These are phyloP conservation scores for Epinotia ramella DNA, from an alignment of 2,888 invertebrate genomes.

Conservation along the genomic window DNA sequence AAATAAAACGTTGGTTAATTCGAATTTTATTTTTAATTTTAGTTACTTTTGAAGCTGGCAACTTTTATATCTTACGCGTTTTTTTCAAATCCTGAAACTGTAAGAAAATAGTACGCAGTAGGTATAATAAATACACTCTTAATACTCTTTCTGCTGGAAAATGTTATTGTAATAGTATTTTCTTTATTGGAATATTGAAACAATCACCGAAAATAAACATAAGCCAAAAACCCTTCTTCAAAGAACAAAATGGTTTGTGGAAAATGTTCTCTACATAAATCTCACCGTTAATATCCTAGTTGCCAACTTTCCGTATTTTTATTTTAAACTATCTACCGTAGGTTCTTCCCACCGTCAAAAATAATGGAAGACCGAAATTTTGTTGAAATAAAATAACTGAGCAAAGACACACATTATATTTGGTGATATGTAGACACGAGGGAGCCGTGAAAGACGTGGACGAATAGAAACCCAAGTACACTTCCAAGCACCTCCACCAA, in stretches of 20 bases:
- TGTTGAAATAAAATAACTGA: constrained; percentile 47
- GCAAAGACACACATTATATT: constrained; percentile 28
- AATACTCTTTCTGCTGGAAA: background rate
- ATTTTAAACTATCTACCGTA: constrained; percentile 43
- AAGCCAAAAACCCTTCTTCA: background rate
- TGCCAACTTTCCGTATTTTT: constrained; percentile 14
- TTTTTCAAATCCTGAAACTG: background rate
- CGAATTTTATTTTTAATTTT: constrained; percentile 51
- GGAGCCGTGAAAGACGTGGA: constrained; percentile 27
- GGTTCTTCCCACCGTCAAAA: constrained; percentile 26
- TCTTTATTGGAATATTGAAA: background rate
- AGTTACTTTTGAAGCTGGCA: constrained; percentile 34
- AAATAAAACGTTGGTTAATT: constrained; percentile 63
- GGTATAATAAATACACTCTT: background rate
- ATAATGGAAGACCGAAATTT: constrained; percentile 45
- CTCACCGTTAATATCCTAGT: background rate
- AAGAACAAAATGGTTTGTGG: background rate
- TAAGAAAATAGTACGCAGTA: background rate
- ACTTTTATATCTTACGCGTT: background rate
- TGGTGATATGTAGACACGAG: constrained; percentile 38
- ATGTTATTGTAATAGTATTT: background rate
- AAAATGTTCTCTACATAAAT: background rate
- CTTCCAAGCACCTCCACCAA: background rate
- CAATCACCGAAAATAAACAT: background rate
- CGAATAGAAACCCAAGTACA: constrained; percentile 2